Evolutionary conservation across 2,888 invertebrate species (phyloP).

Genomic region (Corbicula japonica): DNA sequence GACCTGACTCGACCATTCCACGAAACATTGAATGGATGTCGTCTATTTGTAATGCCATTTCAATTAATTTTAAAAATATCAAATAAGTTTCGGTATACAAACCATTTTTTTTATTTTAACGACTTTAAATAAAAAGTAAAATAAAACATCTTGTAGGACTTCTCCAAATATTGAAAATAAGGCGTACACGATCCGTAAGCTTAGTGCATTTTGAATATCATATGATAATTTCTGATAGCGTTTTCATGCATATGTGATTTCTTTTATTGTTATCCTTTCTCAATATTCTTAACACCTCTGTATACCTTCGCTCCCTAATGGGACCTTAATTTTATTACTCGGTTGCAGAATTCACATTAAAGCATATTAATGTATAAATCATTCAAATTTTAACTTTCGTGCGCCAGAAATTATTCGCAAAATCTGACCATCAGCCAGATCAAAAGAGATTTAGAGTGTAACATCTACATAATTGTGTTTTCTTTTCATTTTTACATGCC

Average conservation of each 20-base stretch:
- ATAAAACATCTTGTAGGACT: too few species aligned
- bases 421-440: conserved; percentile 41
- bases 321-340: conserved; percentile 37
- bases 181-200: too few species aligned
- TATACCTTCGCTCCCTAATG: conserved; percentile 6
- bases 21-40: too few species aligned
- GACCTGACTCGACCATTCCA: too few species aligned
- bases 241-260: conserved; percentile 27
- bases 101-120: too few species aligned
- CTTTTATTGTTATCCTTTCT: conserved; percentile 29
- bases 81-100: too few species aligned
- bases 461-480: conserved; percentile 58
- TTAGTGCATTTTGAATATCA: conserved; percentile 24
- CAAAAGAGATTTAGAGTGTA: conserved; percentile 34
- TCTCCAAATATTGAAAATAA: too few species aligned
- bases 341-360: conserved; percentile 40
- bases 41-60: too few species aligned
- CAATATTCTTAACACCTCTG: conserved; percentile 16
- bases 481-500: conserved; percentile 40
- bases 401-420: conserved; percentile 40
- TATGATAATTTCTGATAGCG: conserved; percentile 32
- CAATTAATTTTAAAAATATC: too few species aligned
- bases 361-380: conserved; percentile 54
- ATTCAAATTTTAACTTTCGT: conserved; percentile 48
- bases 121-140: too few species aligned